A percentile compares a stretch with the other conserved stretches of the same genome.
These are phyloP conservation scores for Aythya baeri DNA, from an alignment of 2,113 vertebrate species.

Conservation along the genomic window DNA sequence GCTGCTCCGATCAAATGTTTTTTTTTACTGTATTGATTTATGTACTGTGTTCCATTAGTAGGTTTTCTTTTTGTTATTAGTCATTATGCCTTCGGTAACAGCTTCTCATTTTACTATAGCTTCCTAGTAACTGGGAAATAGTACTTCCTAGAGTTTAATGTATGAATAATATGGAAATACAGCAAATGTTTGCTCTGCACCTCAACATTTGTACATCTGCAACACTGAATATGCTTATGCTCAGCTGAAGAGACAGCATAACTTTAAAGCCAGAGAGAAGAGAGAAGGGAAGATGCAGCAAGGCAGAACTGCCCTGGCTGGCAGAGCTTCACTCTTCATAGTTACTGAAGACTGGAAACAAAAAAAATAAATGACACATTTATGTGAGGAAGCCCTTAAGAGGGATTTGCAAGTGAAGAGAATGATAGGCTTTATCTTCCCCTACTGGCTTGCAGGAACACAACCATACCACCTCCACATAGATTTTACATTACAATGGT, in stretches of 20 bases:
- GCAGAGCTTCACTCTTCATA: not conserved
- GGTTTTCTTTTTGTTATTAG: not conserved
- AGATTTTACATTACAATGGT: not conserved
- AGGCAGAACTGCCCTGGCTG: not conserved
- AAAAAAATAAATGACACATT: not conserved
- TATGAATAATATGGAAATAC: not conserved
- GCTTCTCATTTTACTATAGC: not conserved
- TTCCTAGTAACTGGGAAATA: not conserved
- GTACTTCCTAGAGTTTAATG: not conserved
- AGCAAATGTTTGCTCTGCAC: accelerated
- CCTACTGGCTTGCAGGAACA: not conserved
- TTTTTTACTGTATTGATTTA: not conserved
- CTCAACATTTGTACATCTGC: accelerated
- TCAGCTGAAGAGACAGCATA: not conserved
- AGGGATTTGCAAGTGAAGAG: not conserved
- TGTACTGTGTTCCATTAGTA: not conserved
- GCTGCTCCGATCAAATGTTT: not conserved
- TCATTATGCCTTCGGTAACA: not conserved
- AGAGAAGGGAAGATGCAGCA: not conserved
- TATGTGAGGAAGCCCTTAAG: not conserved
- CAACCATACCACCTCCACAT: not conserved
- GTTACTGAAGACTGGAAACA: not conserved
- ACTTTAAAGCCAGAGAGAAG: not conserved
- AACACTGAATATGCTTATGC: accelerated
- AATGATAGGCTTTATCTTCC: not conserved